Conservation (phyloP, 2,888 invertebrate genomes). For the Bibio marci region DNA sequence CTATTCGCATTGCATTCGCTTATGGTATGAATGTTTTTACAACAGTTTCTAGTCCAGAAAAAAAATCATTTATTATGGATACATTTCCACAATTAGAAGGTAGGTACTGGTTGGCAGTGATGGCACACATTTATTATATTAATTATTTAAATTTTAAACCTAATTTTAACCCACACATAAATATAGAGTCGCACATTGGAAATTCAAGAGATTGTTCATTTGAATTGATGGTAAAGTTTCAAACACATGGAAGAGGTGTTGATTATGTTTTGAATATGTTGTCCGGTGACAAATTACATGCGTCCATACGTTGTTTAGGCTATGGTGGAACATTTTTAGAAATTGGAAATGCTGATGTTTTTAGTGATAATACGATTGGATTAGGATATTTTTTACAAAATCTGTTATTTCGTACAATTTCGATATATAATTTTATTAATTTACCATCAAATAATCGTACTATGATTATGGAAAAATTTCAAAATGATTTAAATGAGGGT, state of each 20-base stretch:
- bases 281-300: conserved; percentile 37
- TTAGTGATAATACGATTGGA: conserved; percentile 25
- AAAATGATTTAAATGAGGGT: conserved; percentile 27
- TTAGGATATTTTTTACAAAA: conserved; percentile 33
- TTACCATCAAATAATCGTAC: conserved; percentile 15
- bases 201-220: conserved; percentile 38
- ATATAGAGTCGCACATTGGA: conserved; percentile 25
- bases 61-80: conserved; percentile 35
- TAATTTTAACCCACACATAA: too few species aligned
- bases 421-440: conserved; percentile 35
- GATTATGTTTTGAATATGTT: conserved; percentile 44
- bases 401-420: conserved; percentile 41
- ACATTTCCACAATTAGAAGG: conserved; percentile 4
- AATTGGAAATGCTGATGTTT: conserved; percentile 45
- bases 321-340: conserved; percentile 36
- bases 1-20: conserved; percentile 40
- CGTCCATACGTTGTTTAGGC: conserved; percentile 22
- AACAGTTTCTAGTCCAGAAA: conserved; percentile 39
- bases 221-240: conserved; percentile 35
- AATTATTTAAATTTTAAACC: neutral
- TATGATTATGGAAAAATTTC: conserved; percentile 5
- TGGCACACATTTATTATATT: neutral
- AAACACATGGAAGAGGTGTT: conserved; percentile 38
- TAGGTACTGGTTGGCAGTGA: neutral
- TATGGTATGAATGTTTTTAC: conserved; percentile 41